phyloP scores from a whole-genome alignment of 2,113 vertebrate genomes.

The Stictonetta naevosa region DNA sequence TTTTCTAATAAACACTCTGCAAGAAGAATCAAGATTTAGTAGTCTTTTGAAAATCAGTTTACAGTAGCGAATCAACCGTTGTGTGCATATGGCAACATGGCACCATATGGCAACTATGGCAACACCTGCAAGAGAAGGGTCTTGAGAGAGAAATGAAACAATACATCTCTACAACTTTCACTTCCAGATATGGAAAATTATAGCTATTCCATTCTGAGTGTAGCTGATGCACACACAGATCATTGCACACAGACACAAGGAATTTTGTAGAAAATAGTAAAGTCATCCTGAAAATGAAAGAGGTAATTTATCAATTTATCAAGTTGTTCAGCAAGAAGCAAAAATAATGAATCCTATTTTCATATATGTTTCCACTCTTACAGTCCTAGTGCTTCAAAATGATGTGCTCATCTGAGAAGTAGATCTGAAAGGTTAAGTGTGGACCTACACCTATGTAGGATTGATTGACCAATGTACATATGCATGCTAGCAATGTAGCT shows the following conservation, averaged over 20 bases:
- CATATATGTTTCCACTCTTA: not conserved
- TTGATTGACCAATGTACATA: not conserved
- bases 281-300: not conserved
- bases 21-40: not conserved
- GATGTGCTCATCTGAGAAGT: not conserved
- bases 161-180: not conserved
- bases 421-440: not conserved
- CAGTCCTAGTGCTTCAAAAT: accelerated
- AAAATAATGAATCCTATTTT: not conserved
- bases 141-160: not conserved
- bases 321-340: not conserved
- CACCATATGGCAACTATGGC: not conserved
- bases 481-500: not conserved
- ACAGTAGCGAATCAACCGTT: not conserved
- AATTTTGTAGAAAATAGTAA: not conserved
- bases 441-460: accelerated
- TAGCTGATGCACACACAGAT: not conserved
- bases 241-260: not conserved
- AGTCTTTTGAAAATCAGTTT: not conserved
- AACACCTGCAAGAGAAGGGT: not conserved
- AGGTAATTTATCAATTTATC: not conserved
- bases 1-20: not conserved
- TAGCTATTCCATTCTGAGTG: not conserved
- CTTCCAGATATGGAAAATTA: not conserved
- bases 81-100: not conserved